Evolutionary conservation across 2,797 vertebrate genomes (phyloP), one percentile per base, ranked within the genome.

Genomic region (Smutsia temminckii): DNA sequence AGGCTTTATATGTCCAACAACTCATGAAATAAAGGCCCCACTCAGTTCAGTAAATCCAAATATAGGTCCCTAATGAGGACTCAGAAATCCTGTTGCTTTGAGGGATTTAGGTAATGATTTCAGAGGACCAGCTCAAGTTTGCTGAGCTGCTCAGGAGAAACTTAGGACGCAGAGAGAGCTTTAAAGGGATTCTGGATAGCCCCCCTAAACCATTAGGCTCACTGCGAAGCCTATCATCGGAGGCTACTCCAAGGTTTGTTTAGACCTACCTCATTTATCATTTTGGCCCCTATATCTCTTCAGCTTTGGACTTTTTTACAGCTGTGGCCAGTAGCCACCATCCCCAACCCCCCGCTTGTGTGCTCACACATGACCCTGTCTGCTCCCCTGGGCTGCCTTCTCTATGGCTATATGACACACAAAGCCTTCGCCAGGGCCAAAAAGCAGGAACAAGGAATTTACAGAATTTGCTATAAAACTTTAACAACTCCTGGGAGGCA

Each of bases 381-480:
- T 63, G 59, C 10, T 51, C 53, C 68, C 91, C 78, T 17, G 10
- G 10, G 29, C 61, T 6, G 10, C 57, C 81, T 32, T 86, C 42
- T 7, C 63, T 46, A 46, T 29, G 34, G 42, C 49, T 64, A 21
- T 12, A 20, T 2, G 29, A 72, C 32, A 42, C 64, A 51, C 0
- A 75, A 81, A 94, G n/a, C 42, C 49, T 84, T 79, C 75, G 25
- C 46, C 78, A n/a, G 57, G 40, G 74, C 88, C 87, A 85, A 90
- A 85, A 79, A 53, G 64, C 49, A 90, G 79, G 69, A 79, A 89
- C 91, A 68, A 95, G n/a, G 94, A 96, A 95, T 96, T 90, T 78
- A 95, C 53, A 95, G 97, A 94, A 96, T 93, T 92, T 77, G 11
- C 95, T 94, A 71, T 95, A 95, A 95, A 97, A 95, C 27, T 90